A percentile compares a stretch with the other conserved stretches of the same genome.
Conservation (phyloP, 2,797 vertebrate genomes). For the Apodemus agrarius region DNA sequence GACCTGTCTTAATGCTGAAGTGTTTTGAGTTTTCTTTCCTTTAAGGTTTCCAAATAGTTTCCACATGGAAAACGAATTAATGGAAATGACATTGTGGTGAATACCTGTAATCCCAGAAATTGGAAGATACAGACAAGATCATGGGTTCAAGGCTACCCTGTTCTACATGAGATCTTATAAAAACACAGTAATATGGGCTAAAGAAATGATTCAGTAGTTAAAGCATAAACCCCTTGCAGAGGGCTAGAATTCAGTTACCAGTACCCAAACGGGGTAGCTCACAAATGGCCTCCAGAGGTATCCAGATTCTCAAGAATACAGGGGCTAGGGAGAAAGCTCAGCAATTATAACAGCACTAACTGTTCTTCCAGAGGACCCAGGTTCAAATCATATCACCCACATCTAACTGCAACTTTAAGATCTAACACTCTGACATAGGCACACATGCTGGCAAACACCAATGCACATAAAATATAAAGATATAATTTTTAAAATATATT, state of each 20-base stretch:
- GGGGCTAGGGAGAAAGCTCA: neutral
- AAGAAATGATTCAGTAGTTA: neutral
- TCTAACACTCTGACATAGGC: too few species aligned
- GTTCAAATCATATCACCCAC: neutral
- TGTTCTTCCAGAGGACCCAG: neutral
- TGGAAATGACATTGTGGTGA: neutral
- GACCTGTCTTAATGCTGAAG: neutral
- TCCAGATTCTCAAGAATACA: neutral
- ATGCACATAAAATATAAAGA: too few species aligned
- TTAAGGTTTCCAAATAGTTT: constrained; percentile 42
- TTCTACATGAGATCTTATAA: neutral
- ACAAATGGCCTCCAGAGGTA: neutral
- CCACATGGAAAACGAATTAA: constrained; percentile 4
- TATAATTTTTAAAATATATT: too few species aligned
- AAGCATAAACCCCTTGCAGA: neutral
- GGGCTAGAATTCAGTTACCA: neutral
- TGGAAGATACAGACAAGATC: too few species aligned
- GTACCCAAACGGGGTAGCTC: neutral
- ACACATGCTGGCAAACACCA: too few species aligned
- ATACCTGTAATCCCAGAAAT: too few species aligned
- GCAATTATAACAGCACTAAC: neutral
- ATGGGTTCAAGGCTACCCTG: neutral
- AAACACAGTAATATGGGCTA: neutral
- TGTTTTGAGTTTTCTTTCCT: neutral
- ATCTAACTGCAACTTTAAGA: neutral